Conservation (phyloP, 2,888 invertebrate genomes). For the Drosophila borborema region DNA sequence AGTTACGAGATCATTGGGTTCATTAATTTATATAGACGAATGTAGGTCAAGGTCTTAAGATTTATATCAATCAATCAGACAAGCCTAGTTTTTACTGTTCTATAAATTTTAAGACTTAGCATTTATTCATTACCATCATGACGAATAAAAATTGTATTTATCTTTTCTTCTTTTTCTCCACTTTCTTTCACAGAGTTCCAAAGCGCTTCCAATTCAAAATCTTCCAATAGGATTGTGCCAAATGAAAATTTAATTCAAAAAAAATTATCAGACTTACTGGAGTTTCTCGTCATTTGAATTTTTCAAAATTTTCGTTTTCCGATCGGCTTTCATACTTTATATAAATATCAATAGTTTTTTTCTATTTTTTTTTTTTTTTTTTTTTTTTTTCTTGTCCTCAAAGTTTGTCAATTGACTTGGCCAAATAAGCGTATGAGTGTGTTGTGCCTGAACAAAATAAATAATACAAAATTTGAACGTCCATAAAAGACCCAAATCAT, state of each 20-base stretch:
- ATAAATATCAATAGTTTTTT: neutral
- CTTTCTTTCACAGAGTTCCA: constrained; percentile 20
- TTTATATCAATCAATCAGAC: too few species aligned
- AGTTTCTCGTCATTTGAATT: constrained; percentile 17
- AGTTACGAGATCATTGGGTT: too few species aligned
- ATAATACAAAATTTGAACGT: constrained; percentile 15
- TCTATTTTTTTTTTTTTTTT: neutral
- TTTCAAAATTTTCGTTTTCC: constrained; percentile 7
- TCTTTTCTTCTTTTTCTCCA: neutral
- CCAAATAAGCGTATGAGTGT: constrained; percentile 40
- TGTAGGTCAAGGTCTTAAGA: too few species aligned
- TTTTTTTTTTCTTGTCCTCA: constrained; percentile 6
- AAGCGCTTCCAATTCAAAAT: constrained; percentile 26
- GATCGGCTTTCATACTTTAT: constrained; percentile 4
- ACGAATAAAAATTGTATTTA: neutral
- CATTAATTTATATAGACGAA: too few species aligned
- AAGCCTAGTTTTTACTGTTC: too few species aligned
- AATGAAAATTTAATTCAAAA: constrained; percentile 2
- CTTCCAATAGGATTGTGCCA: constrained; percentile 37
- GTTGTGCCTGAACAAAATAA: constrained; percentile 37
- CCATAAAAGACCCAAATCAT: constrained; percentile 1
- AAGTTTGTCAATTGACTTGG: constrained; percentile 49
- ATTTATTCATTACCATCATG: neutral
- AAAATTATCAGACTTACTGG: constrained; percentile 4
- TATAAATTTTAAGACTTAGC: neutral